Base-by-base conservation (phyloP, 2,113 vertebrate genomes). In the Orcinus orca region DNA sequence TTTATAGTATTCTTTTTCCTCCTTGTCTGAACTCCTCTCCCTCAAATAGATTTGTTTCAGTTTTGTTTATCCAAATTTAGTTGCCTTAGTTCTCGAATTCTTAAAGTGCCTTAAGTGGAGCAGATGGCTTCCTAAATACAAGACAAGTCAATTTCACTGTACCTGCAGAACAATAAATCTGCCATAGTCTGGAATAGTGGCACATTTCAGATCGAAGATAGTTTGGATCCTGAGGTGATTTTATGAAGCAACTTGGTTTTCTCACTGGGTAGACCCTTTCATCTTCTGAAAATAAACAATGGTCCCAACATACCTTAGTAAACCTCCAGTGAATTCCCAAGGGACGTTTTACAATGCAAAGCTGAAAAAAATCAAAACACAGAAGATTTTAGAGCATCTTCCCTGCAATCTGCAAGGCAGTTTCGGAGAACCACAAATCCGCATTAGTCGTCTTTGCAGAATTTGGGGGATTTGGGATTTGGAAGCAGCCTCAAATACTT, bases 281-380 rank as follows among this genome's bases (percentile, higher is more conserved):
- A 97, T 98, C 95, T 98, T 97, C 93, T 97, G 70, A 97, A 95
- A 90, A 65, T 97, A 98, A 97, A 97, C 97, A 88, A 90, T 96
- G 92, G 38, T 97, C 93, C 82, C 3, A 0, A 62, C 93, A 94
- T 97, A 96, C 93, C 97, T 98, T 98, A 97, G 96, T 97, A 95
- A 93, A 95, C 82, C 55, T 96, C 65, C 74, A 77, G 44, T 77
- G 97, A 98, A 98, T 98, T 98, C 98, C 97, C 63, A 97, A 97
- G 96, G 70, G 26, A 38, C 94, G 81, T 97, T 98, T 98, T 97
- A 96, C 63, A 98, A 97, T 87, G 81, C 86, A 96, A 98, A 98
- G 96, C 87, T 97, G 96, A 89, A 93, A 98, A 98, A 98, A 98
- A 97, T 92, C 97, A 98, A 98, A 97, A 94, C 88, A 98, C 81